Conservation (phyloP, 2,888 invertebrate genomes). For the Thecophora atra region DNA sequence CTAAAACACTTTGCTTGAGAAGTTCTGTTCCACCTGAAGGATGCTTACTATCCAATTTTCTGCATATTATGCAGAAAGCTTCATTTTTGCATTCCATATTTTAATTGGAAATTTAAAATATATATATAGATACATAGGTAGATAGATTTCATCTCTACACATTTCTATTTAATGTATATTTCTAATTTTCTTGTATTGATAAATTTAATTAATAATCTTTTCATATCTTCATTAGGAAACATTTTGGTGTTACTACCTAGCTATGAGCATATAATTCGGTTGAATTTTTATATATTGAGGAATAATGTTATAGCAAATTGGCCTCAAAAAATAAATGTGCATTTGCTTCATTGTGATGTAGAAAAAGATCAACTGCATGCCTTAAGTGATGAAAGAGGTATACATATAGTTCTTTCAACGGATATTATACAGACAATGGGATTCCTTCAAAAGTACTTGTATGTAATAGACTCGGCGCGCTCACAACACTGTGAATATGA, state of each 20-base stretch:
- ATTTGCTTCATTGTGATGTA: slow-evolving; percentile 83
- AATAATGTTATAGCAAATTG: slow-evolving; percentile 59
- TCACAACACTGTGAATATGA: slow-evolving; percentile 41
- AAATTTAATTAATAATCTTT: not conserved
- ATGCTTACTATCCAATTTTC: too few relatives aligned
- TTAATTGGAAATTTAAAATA: too few relatives aligned
- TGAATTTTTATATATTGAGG: slow-evolving; percentile 72
- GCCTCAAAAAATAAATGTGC: slow-evolving; percentile 44
- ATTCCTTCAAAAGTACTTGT: slow-evolving; percentile 90
- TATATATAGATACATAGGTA: too few relatives aligned
- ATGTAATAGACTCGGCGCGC: slow-evolving; percentile 84
- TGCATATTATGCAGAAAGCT: too few relatives aligned
- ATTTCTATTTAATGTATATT: too few relatives aligned
- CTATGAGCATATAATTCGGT: slow-evolving; percentile 85
- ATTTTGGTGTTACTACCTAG: slow-evolving; percentile 90
- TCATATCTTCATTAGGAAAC: slow-evolving; percentile 68
- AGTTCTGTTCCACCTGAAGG: too few relatives aligned
- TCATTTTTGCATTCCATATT: too few relatives aligned
- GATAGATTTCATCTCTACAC: too few relatives aligned
- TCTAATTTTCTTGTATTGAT: not conserved
- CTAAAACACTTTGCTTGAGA: too few relatives aligned
- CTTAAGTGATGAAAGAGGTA: slow-evolving; percentile 73
- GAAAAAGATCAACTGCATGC: slow-evolving; percentile 82
- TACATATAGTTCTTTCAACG: slow-evolving; percentile 87
- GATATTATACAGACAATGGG: slow-evolving; percentile 94